Evolutionary conservation across 2,797 vertebrate species (phyloP).

Genomic region (Sebastes reedi): DNA sequence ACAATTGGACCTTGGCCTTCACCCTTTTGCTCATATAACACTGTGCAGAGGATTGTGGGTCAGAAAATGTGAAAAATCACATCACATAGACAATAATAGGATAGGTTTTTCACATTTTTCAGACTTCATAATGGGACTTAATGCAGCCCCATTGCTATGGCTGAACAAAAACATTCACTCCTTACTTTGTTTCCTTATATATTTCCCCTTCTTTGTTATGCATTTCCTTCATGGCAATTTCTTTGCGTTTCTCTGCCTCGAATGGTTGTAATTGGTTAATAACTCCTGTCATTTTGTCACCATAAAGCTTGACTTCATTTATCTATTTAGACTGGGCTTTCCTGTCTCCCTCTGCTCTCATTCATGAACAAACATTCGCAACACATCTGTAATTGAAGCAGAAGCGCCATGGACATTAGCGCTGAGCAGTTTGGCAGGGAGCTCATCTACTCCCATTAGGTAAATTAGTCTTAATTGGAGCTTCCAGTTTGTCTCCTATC

Average conservation of each 20-base stretch:
- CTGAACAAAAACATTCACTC: not conserved
- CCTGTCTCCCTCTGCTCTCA: not conserved
- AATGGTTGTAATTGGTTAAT: not conserved
- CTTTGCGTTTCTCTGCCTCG: not conserved
- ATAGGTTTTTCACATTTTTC: not conserved
- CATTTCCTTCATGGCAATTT: not conserved
- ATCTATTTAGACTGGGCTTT: not conserved
- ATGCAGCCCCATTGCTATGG: not conserved
- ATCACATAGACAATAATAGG: not conserved
- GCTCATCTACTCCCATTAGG: constrained; percentile 21
- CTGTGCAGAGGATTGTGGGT: no score
- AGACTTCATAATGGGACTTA: not conserved
- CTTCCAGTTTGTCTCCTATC: not conserved
- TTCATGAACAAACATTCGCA: not conserved
- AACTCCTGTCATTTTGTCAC: not conserved
- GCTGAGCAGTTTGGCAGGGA: constrained; percentile 16
- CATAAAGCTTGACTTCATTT: not conserved
- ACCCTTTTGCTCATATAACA: no score
- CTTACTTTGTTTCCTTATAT: not conserved
- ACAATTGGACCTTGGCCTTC: no score
- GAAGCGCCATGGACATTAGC: not conserved
- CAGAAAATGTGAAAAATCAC: not conserved
- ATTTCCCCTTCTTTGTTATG: not conserved
- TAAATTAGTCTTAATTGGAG: constrained; percentile 12
- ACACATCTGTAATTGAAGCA: not conserved